Evolutionary conservation across 92 coral and sea anemone species (phyloP), one percentile per base, ranked within the genome.

Genomic region (Desmophyllum pertusum): DNA sequence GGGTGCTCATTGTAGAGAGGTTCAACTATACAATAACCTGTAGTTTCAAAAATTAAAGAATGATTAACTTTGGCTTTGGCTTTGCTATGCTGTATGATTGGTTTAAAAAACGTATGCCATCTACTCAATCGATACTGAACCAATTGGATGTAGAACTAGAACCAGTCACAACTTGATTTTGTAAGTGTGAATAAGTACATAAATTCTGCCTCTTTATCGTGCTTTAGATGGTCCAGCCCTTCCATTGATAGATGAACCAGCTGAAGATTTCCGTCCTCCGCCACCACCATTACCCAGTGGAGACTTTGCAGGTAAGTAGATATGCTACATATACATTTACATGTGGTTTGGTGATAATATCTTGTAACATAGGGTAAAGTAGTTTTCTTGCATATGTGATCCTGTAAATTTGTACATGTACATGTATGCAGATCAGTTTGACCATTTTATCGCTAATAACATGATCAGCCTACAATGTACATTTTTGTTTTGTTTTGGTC

Each of bases 231-330:
- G 98, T 18, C 98, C 98, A 11, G 95, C 86, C n/a, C 90, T 91
- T 37, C 98, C 98, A 5, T 81, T 94, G 42, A 94, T 94, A 78
- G 98, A 94, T 74, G 95, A 94, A 61, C 66, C 95, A 45, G 91
- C 84, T 33, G 93, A 91, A 43, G 92, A 84, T 42, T 72, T 76
- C 27, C 90, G 91, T 25, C 93, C 93, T 31, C 98, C 98, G 0
- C 98, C 98, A 0, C 93, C 93, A 0, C 98, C 93, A 29, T 85
- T 87, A 78, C 84, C 92, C 51, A 70, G 78, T 42, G 71, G 85
- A 25, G 97, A 88, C 6, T 36, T n/a, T n/a, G n/a, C 65, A 27
- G 89, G 92, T 89, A 73, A 38, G 2, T 67, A 30, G 4, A 8
- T 10, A 50, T 13, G 30, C n/a, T 62, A 8, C 1, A 67, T 33